These are phyloP conservation scores for Archivesica marissinica DNA, from an alignment of 1,140 invertebrate genomes.

Conservation along the genomic window DNA sequence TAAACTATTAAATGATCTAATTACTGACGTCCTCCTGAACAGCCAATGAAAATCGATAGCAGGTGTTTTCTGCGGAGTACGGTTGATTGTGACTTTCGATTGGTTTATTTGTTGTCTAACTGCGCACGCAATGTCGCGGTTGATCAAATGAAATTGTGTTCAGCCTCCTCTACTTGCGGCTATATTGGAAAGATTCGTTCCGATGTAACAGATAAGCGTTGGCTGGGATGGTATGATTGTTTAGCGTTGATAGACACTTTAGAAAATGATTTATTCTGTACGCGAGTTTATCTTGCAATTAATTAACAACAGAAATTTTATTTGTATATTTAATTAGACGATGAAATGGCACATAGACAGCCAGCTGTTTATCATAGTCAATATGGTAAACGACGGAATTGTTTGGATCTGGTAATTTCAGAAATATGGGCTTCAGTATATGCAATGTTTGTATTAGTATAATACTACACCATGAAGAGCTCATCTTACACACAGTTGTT, in stretches of 20 bases:
- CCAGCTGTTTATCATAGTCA: slow-evolving; percentile 14
- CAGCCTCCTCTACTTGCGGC: not conserved
- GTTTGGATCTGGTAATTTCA: not conserved
- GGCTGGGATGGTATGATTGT: not conserved
- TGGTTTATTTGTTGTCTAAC: slow-evolving; percentile 1
- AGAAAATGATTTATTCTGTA: slow-evolving; percentile 4
- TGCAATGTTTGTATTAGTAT: too few species aligned
- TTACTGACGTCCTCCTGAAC: slow-evolving; percentile 5
- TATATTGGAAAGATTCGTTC: slow-evolving; percentile 21
- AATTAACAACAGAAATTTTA: slow-evolving; percentile 37
- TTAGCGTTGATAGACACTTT: slow-evolving; percentile 15
- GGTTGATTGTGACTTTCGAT: slow-evolving; percentile 19
- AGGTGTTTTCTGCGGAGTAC: not conserved
- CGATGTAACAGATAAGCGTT: not conserved
- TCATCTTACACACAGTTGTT: too few species aligned
- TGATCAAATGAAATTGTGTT: slow-evolving; percentile 29
- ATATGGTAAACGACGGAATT: not conserved
- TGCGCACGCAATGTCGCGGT: slow-evolving; percentile 43
- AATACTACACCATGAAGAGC: too few species aligned
- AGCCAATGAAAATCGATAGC: slow-evolving; percentile 43
- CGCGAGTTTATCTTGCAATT: slow-evolving; percentile 29
- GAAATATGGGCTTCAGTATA: not conserved
- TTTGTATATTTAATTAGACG: slow-evolving; percentile 38
- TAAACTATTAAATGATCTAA: slow-evolving; percentile 1
- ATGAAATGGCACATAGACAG: slow-evolving; percentile 3